A percentile compares a stretch with the other conserved stretches of the same genome.
Evolutionary conservation across 1,140 invertebrate genomes (phyloP).

Genomic region (Harpegnathos saltator): DNA sequence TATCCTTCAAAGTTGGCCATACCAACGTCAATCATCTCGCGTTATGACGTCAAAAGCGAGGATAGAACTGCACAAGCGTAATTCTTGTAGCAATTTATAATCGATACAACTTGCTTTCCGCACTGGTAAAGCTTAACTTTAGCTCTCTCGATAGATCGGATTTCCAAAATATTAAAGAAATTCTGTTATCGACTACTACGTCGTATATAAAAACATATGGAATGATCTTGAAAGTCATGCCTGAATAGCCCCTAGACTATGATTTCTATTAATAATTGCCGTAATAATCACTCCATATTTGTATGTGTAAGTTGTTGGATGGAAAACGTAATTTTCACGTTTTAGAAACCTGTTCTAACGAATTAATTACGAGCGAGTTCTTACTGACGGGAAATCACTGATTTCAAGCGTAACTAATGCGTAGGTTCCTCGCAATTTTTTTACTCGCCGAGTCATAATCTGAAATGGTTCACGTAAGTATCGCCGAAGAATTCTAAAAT

Average conservation of each 20-base stretch:
- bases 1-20: background rate
- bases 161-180: too few relatives aligned
- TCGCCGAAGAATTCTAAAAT: constrained; percentile 13
- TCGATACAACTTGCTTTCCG: background rate
- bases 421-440: background rate
- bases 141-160: background rate
- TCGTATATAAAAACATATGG: too few relatives aligned
- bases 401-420: background rate
- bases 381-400: background rate
- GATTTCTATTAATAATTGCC: too few relatives aligned
- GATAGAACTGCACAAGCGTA: background rate
- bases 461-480: background rate
- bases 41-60: background rate
- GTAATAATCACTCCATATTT: too few relatives aligned
- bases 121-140: background rate
- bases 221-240: too few relatives aligned
- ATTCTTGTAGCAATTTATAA: background rate
- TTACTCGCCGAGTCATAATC: constrained; percentile 13
- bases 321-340: background rate
- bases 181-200: too few relatives aligned
- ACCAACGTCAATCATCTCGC: background rate
- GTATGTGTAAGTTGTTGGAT: too few relatives aligned
- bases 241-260: too few relatives aligned
- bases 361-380: background rate
- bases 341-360: background rate